Conservation (phyloP, 2,888 invertebrate genomes). For the Muschampia plurimacula region DNA sequence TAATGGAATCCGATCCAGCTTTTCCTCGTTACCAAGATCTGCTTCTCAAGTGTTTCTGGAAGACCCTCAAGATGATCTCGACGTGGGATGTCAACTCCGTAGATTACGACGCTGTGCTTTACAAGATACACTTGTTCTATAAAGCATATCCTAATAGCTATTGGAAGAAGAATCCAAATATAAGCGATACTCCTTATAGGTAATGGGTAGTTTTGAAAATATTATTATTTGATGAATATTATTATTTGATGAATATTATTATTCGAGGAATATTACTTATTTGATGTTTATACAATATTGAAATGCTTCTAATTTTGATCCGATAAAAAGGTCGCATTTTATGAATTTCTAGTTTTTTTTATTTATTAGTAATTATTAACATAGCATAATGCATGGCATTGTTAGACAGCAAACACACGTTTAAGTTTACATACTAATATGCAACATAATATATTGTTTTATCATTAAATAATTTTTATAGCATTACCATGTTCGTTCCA, state of each 20-base stretch:
- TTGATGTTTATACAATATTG: background rate
- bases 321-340: too few species aligned
- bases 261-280: too few species aligned
- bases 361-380: too few species aligned
- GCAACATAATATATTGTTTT: too few species aligned
- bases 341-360: too few species aligned
- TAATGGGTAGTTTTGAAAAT: conserved; percentile 45
- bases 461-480: too few species aligned
- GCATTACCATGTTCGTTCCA: too few species aligned
- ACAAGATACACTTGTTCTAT: conserved; percentile 95
- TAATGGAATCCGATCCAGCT: conserved; percentile 87
- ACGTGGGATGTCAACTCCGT: conserved; percentile 91
- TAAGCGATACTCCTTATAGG: conserved; percentile 93
- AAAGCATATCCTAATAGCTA: conserved; percentile 94
- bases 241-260: too few species aligned
- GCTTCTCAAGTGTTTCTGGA: conserved; percentile 98
- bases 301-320: too few species aligned
- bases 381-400: too few species aligned
- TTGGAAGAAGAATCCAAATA: conserved; percentile 92
- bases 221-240: background rate
- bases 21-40: conserved; percentile 91
- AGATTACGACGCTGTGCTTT: conserved; percentile 91
- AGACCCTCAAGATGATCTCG: conserved; percentile 94
- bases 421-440: too few species aligned
- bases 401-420: too few species aligned